Evolutionary conservation across 2,797 vertebrate genomes (phyloP).

Genomic region (Pseudochaenichthys georgianus): DNA sequence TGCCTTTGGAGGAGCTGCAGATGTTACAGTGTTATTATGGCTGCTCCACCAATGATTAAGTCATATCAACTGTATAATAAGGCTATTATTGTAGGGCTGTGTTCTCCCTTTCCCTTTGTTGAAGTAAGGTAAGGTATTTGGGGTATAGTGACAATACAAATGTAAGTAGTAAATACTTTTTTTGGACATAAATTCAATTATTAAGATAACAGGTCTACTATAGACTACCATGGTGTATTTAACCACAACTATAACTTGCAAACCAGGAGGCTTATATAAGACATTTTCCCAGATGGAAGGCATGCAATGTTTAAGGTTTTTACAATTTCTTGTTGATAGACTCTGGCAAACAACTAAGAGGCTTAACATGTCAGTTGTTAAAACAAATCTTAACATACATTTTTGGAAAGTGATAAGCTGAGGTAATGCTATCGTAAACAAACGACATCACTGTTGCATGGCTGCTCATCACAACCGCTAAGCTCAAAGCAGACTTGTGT

Average conservation of each 20-base stretch:
- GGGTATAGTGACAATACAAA: neutral
- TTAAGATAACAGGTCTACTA: neutral
- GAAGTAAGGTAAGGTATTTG: neutral
- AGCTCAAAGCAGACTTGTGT: too few relatives aligned
- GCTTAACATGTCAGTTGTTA: too few relatives aligned
- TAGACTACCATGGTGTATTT: neutral
- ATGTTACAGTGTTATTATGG: neutral
- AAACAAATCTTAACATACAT: too few relatives aligned
- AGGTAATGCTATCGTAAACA: too few relatives aligned
- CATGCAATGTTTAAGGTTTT: too few relatives aligned
- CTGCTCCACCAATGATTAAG: conserved; percentile 17
- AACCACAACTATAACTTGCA: neutral
- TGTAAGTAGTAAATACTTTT: neutral
- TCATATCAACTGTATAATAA: neutral
- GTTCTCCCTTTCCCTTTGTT: neutral
- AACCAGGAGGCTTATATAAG: neutral
- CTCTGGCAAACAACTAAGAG: too few relatives aligned
- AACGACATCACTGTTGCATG: too few relatives aligned
- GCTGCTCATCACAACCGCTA: too few relatives aligned
- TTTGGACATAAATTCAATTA: neutral
- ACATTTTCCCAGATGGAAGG: neutral
- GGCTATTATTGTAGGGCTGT: neutral
- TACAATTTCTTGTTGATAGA: too few relatives aligned
- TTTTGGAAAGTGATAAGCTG: too few relatives aligned
- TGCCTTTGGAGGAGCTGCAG: neutral